These are phyloP conservation scores for Monochamus alternatus DNA, from an alignment of 2,888 invertebrate genomes.

Conservation along the genomic window DNA sequence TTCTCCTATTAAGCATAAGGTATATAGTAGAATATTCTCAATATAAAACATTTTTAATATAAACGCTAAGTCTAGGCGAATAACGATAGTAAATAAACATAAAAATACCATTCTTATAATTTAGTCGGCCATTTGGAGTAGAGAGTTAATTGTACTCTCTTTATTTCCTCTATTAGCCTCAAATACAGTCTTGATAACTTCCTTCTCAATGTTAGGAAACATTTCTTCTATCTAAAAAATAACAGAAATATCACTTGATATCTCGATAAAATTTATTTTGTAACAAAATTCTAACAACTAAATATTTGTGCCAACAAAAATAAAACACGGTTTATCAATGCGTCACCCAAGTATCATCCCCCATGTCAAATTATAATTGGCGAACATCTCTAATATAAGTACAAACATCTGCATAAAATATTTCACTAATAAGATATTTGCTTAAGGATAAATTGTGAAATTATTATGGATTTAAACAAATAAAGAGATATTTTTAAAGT, in stretches of 20 bases:
- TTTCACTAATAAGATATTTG: too few species aligned
- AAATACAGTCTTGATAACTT: conserved; percentile 92
- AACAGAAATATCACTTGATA: neutral
- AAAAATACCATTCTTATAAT: conserved; percentile 25
- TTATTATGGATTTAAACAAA: too few species aligned
- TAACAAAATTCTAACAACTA: too few species aligned
- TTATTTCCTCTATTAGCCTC: conserved; percentile 93
- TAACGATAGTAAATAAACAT: neutral
- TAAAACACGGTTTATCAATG: too few species aligned
- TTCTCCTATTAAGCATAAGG: neutral
- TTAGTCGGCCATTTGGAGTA: conserved; percentile 89
- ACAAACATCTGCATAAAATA: too few species aligned
- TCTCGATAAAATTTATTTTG: too few species aligned
- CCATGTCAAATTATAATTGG: too few species aligned
- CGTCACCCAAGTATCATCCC: too few species aligned
- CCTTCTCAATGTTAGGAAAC: conserved; percentile 96
- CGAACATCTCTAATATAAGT: too few species aligned
- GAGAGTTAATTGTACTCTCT: conserved; percentile 90
- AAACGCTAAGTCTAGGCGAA: neutral
- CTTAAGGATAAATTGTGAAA: too few species aligned
- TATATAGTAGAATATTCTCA: neutral
- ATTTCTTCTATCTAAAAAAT: conserved; percentile 88
- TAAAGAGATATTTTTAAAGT: neutral
- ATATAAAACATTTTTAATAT: conserved; percentile 8
- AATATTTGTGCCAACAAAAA: too few species aligned